Conservation (phyloP, 2,888 invertebrate species). For the Phaedon cochleariae region DNA sequence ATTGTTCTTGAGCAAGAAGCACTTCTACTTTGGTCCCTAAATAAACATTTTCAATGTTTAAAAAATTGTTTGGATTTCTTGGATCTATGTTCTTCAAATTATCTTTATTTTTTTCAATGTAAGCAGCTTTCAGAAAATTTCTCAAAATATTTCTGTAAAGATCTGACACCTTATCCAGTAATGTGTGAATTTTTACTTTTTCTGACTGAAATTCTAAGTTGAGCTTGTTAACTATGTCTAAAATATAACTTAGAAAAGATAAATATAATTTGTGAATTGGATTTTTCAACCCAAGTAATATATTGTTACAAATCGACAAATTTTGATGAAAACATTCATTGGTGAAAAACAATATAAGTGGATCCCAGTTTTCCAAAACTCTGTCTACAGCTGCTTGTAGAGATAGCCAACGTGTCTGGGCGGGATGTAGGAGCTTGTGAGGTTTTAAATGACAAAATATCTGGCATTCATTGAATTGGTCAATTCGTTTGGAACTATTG, state of each 20-base stretch:
- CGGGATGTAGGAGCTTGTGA: slow-evolving; percentile 20
- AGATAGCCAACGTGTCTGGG: slow-evolving; percentile 22
- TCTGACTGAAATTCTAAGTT: too few relatives aligned
- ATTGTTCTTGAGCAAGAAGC: not conserved
- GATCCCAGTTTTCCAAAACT: slow-evolving; percentile 15
- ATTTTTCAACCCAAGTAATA: slow-evolving; percentile 7
- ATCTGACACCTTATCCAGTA: not conserved
- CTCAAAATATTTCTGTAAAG: slow-evolving; percentile 5
- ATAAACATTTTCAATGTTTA: not conserved
- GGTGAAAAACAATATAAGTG: slow-evolving; percentile 14
- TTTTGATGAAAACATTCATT: slow-evolving; percentile 7
- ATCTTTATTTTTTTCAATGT: slow-evolving; percentile 4
- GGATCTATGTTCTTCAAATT: not conserved
- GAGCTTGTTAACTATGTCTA: slow-evolving; percentile 7
- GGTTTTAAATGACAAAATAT: slow-evolving; percentile 17
- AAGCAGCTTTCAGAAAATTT: too few relatives aligned
- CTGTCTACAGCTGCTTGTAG: slow-evolving; percentile 20
- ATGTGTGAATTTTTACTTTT: slow-evolving; percentile 9
- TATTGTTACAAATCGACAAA: not conserved
- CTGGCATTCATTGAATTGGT: slow-evolving; percentile 16
- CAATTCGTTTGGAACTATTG: slow-evolving; percentile 19
- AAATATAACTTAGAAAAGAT: slow-evolving; percentile 11
- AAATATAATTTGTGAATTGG: slow-evolving; percentile 17
- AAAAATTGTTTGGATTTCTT: not conserved
- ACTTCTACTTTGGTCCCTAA: not conserved